These are phyloP conservation scores for Petaurus breviceps DNA, from an alignment of 2,113 vertebrate genomes.

Conservation along the genomic window DNA sequence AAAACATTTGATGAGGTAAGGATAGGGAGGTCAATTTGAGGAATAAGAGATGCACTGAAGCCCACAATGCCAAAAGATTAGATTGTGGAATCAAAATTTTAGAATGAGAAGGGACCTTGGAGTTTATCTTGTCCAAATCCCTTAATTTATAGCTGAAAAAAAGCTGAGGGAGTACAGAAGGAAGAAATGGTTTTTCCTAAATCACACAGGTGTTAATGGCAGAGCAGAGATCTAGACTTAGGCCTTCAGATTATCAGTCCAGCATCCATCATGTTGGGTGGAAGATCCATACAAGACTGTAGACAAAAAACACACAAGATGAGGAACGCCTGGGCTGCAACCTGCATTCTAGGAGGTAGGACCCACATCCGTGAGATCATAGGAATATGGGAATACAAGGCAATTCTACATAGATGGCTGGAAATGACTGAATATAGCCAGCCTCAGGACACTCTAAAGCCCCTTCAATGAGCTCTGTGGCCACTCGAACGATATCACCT, in stretches of 20 bases:
- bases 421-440: not conserved
- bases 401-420: not conserved
- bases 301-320: not conserved
- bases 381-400: not conserved
- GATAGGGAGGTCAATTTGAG: not conserved
- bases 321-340: not conserved
- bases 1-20: not conserved
- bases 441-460: not conserved
- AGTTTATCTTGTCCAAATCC: not conserved
- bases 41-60: not conserved
- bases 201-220: not conserved
- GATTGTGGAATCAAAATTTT: not conserved
- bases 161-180: not conserved
- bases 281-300: not conserved
- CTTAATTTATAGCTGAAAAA: not conserved
- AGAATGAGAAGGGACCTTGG: not conserved
- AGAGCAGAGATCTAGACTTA: not conserved
- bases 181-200: not conserved
- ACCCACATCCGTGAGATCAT: not conserved
- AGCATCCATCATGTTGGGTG: not conserved
- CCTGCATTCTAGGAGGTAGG: not conserved
- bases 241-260: not conserved
- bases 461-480: not conserved
- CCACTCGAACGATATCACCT: not conserved
- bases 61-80: not conserved